phyloP scores from a whole-genome alignment of 2,113 vertebrate genomes.

The Campylomormyrus tamandua region DNA sequence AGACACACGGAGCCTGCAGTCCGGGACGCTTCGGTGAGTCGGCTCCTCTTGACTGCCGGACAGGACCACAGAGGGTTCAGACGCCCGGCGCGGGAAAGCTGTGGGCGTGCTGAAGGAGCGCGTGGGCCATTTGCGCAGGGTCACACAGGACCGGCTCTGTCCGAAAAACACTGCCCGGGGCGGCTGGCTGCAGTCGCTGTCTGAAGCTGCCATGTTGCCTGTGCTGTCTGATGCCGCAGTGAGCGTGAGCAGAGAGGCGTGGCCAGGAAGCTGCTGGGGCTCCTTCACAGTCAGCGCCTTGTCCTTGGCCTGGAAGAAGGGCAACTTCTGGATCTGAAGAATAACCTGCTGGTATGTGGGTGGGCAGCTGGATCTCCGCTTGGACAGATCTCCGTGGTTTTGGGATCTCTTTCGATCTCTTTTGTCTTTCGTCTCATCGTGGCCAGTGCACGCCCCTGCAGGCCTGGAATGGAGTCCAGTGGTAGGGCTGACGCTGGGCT shows the following conservation, averaged over 20 bases:
- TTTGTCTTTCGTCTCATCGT: neutral
- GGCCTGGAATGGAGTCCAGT: constrained; percentile 15
- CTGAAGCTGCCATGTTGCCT: neutral
- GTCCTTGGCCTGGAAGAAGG: constrained; percentile 41
- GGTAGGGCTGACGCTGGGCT: constrained; percentile 14
- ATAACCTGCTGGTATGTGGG: constrained; percentile 53
- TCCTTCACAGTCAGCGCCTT: constrained; percentile 45
- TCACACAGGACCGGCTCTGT: constrained; percentile 49
- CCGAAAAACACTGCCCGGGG: constrained; percentile 58
- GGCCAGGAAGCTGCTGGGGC: constrained; percentile 40
- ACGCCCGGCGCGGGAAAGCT: constrained; percentile 30
- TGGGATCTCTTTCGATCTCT: neutral
- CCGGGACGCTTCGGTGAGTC: constrained; percentile 30
- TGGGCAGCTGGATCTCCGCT: constrained; percentile 35
- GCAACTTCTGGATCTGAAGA: constrained; percentile 45
- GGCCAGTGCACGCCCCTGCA: constrained; percentile 14
- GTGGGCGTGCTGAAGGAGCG: constrained; percentile 31
- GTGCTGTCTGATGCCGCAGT: constrained; percentile 9
- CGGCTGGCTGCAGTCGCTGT: constrained; percentile 14
- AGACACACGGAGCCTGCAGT: constrained; percentile 42
- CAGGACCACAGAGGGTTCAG: constrained; percentile 26
- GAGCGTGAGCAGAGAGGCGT: neutral
- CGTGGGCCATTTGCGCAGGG: constrained; percentile 46
- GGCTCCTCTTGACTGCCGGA: neutral
- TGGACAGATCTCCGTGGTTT: constrained; percentile 7